Evolutionary conservation across 2,113 vertebrate genomes (phyloP).

Genomic region (Nesoenas mayeri): DNA sequence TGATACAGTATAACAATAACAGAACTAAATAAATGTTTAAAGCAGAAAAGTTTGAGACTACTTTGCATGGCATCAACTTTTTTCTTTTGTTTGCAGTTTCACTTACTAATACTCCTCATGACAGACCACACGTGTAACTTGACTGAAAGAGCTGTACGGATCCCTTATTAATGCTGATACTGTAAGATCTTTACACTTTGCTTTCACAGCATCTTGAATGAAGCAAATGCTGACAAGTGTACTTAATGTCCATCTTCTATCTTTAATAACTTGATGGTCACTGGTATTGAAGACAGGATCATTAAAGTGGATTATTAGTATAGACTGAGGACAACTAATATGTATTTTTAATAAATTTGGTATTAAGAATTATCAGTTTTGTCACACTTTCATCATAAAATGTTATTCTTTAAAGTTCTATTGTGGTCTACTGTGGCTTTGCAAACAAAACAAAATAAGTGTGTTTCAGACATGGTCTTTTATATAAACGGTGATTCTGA

Average conservation of each 20-base stretch:
- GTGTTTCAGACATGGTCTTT: neutral
- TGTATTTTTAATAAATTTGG: neutral
- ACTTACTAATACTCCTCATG: neutral
- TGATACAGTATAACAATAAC: neutral
- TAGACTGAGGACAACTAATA: neutral
- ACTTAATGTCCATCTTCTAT: neutral
- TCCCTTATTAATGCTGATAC: neutral
- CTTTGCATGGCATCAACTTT: neutral
- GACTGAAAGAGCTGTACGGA: neutral
- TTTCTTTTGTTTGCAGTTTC: neutral
- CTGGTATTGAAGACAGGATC: neutral
- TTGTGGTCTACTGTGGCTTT: neutral
- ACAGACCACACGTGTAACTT: accelerated
- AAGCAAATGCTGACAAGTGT: neutral
- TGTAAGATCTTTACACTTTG: neutral
- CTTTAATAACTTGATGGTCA: neutral
- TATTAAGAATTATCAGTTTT: neutral
- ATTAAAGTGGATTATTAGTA: neutral
- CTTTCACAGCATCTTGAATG: neutral
- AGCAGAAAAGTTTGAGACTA: neutral
- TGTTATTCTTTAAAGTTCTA: neutral
- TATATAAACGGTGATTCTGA: neutral
- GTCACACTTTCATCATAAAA: neutral
- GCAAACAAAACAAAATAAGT: neutral
- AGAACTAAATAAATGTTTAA: neutral